Conservation (phyloP, 2,888 invertebrate genomes). For the Heliconius sara region DNA sequence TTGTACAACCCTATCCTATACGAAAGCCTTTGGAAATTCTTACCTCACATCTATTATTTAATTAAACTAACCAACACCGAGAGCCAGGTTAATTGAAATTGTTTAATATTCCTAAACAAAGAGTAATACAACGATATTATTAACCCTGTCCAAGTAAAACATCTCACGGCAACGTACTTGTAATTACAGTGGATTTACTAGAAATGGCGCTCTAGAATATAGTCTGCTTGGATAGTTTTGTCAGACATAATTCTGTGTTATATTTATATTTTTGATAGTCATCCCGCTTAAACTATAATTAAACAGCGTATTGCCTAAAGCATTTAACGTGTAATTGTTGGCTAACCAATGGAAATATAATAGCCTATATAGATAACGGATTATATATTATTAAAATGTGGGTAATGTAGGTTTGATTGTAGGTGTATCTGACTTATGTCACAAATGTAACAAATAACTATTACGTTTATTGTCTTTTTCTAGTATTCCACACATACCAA, state of each 20-base stretch:
- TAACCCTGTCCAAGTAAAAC: conserved; percentile 62
- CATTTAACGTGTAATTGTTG: conserved; percentile 15
- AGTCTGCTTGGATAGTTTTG: conserved; percentile 31
- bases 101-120: conserved; percentile 63
- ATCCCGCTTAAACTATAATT: conserved; percentile 29
- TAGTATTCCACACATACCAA: no score
- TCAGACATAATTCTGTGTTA: conserved; percentile 9
- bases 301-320: conserved; percentile 30
- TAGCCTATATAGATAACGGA: not conserved
- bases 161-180: conserved; percentile 53
- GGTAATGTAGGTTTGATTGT: not conserved
- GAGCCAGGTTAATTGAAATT: conserved; percentile 75
- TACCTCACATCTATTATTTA: conserved; percentile 74
- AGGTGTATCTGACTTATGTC: not conserved
- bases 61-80: conserved; percentile 77
- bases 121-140: conserved; percentile 67
- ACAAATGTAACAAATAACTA: not conserved
- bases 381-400: not conserved
- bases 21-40: conserved; percentile 55
- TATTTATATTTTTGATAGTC: conserved; percentile 33
- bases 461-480: no score
- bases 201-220: conserved; percentile 30
- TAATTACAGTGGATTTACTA: conserved; percentile 53
- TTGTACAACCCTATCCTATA: conserved; percentile 50
- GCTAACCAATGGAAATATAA: not conserved